A percentile compares a stretch with the other conserved stretches of the same genome.
phyloP scores from a whole-genome alignment of 2,797 vertebrate species.

The Aeoliscus strigatus region DNA sequence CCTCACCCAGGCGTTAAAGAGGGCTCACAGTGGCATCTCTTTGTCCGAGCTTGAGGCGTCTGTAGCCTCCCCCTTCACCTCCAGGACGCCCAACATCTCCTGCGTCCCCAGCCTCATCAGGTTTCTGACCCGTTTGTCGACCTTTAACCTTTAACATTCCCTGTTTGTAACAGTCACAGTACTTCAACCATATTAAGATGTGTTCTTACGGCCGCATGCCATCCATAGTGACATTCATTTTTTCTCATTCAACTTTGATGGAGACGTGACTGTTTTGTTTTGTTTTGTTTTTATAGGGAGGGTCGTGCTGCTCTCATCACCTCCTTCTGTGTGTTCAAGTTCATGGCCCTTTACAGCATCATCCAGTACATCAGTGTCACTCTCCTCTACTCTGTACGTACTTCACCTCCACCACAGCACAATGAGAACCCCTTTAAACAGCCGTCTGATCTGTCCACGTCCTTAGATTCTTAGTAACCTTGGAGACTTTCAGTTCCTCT shows the following conservation, averaged over 20 bases:
- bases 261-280: slow-evolving; percentile 4
- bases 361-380: slow-evolving; percentile 98
- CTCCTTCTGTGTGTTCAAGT: slow-evolving; percentile 99
- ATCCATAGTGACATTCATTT: neutral
- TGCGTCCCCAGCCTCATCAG: slow-evolving; percentile 97
- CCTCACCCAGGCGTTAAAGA: slow-evolving; percentile 86
- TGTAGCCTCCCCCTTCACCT: slow-evolving; percentile 97
- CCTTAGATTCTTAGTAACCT: slow-evolving; percentile 90
- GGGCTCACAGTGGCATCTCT: slow-evolving; percentile 93
- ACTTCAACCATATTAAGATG: neutral
- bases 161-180: too few relatives aligned
- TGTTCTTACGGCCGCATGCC: neutral
- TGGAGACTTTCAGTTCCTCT: slow-evolving; percentile 98
- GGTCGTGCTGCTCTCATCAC: slow-evolving; percentile 96
- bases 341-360: slow-evolving; percentile 98
- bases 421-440: neutral
- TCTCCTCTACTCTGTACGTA: slow-evolving; percentile 92
- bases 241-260: neutral
- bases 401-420: neutral
- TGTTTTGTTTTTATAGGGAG: slow-evolving; percentile 78
- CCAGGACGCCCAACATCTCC: slow-evolving; percentile 91
- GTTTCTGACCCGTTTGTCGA: slow-evolving; percentile 39
- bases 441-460: neutral
- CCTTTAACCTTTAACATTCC: too few relatives aligned
- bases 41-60: slow-evolving; percentile 97